A percentile compares a stretch with the other conserved stretches of the same genome.
Conservation (phyloP, 2,113 vertebrate species). For the Otis tarda region DNA sequence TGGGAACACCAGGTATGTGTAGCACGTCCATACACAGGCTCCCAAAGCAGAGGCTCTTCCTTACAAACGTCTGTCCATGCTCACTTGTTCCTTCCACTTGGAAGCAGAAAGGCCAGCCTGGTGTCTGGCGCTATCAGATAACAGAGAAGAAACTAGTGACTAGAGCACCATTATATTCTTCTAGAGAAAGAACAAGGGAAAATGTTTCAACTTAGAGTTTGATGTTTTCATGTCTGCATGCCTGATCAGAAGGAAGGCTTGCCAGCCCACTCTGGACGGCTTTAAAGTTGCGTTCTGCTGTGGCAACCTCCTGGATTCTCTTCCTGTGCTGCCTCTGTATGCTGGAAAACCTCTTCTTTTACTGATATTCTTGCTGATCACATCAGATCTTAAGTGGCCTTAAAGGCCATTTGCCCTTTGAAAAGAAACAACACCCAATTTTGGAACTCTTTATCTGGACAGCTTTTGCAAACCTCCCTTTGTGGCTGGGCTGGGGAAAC, state of each 20-base stretch:
- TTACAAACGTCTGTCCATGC: not conserved
- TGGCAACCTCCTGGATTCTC: not conserved
- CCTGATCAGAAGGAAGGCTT: not conserved
- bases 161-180: not conserved
- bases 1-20: conserved; percentile 90
- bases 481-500: not conserved
- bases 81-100: not conserved
- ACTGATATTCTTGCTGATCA: not conserved
- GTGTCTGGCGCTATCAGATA: not conserved
- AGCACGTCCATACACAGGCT: rapidly evolving
- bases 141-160: not conserved
- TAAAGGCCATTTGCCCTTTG: not conserved
- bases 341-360: not conserved
- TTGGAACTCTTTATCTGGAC: not conserved
- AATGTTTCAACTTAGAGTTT: not conserved
- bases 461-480: not conserved
- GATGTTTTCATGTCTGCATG: not conserved
- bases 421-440: not conserved
- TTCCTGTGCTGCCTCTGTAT: not conserved
- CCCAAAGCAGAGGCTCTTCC: not conserved
- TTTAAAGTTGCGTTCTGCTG: not conserved
- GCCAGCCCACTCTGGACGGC: not conserved
- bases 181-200: not conserved
- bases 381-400: not conserved
- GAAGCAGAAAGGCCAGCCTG: not conserved